Percentiles rank a stretch among this genome's conserved stretches.
Evolutionary conservation across 23 tunicate genomes (phyloP).

Genomic region (Ascidia mentula): DNA sequence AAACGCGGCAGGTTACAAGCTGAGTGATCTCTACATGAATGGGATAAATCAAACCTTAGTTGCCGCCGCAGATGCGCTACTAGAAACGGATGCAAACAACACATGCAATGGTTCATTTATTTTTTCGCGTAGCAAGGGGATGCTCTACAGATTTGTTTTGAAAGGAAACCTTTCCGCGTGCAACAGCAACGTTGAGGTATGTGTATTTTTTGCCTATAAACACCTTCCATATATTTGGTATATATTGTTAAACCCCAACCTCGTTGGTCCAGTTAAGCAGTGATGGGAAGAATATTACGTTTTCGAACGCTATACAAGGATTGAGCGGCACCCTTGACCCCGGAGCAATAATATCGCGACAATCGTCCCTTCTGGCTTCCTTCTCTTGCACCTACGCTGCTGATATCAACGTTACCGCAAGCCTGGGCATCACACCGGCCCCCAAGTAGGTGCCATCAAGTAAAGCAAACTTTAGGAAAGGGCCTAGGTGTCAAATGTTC

Average conservation of each 20-base stretch:
- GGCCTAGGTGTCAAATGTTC: too few species aligned
- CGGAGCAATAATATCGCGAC: neutral
- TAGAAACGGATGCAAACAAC: slow-evolving; percentile 23
- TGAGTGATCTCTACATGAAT: slow-evolving; percentile 29
- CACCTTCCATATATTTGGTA: too few species aligned
- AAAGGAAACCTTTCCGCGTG: slow-evolving; percentile 2
- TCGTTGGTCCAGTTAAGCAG: neutral
- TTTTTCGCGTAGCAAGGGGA: neutral
- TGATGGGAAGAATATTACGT: neutral
- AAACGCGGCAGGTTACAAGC: slow-evolving; percentile 14
- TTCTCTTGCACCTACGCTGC: neutral
- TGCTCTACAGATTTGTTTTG: slow-evolving; percentile 20
- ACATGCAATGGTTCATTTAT: slow-evolving; percentile 7
- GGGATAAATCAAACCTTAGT: slow-evolving; percentile 11
- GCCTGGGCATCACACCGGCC: neutral
- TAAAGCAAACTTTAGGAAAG: too few species aligned
- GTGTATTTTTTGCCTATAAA: neutral
- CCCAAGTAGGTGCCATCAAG: neutral
- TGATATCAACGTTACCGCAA: neutral
- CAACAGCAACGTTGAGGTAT: slow-evolving; percentile 18
- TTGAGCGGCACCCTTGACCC: neutral
- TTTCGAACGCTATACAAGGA: neutral
- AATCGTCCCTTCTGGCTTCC: neutral
- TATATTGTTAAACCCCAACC: too few species aligned
- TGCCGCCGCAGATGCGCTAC: slow-evolving; percentile 12